These are phyloP conservation scores for Aphelenchoides fujianensis DNA, from an alignment of 1,140 invertebrate genomes.

Conservation along the genomic window DNA sequence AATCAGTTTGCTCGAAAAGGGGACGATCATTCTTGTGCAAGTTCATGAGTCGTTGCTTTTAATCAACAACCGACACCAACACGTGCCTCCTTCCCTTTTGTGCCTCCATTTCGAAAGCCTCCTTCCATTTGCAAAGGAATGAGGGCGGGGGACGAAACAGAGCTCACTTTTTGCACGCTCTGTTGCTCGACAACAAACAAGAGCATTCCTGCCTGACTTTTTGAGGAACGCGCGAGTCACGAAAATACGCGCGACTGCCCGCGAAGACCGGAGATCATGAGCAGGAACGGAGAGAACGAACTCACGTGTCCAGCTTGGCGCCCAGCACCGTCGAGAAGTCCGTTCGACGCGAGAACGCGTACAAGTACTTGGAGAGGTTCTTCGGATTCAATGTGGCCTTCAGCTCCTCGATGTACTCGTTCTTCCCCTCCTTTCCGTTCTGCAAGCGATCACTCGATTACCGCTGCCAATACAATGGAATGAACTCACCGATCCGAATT, in stretches of 20 bases:
- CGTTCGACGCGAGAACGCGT: constrained; percentile 55
- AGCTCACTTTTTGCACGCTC: too few relatives aligned
- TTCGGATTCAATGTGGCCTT: constrained; percentile 76
- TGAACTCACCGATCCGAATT: constrained; percentile 79
- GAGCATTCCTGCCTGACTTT: too few relatives aligned
- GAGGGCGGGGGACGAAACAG: too few relatives aligned
- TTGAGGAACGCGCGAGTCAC: neutral
- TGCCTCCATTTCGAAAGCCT: neutral
- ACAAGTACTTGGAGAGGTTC: constrained; percentile 69
- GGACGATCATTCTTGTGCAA: too few relatives aligned
- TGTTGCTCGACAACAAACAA: too few relatives aligned
- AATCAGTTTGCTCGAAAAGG: too few relatives aligned
- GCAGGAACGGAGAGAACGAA: neutral
- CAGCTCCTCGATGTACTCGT: constrained; percentile 75
- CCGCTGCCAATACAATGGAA: constrained; percentile 13
- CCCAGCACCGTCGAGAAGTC: constrained; percentile 59
- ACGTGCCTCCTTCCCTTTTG: constrained; percentile 57
- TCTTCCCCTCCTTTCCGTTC: constrained; percentile 74
- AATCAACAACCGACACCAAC: too few relatives aligned
- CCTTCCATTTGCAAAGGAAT: neutral
- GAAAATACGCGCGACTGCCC: neutral
- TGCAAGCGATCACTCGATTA: constrained; percentile 39
- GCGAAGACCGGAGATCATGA: too few relatives aligned
- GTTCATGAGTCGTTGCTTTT: too few relatives aligned
- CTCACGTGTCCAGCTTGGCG: constrained; percentile 57